Conservation (phyloP, 2,113 vertebrate species). For the Lycocorax pyrrhopterus region DNA sequence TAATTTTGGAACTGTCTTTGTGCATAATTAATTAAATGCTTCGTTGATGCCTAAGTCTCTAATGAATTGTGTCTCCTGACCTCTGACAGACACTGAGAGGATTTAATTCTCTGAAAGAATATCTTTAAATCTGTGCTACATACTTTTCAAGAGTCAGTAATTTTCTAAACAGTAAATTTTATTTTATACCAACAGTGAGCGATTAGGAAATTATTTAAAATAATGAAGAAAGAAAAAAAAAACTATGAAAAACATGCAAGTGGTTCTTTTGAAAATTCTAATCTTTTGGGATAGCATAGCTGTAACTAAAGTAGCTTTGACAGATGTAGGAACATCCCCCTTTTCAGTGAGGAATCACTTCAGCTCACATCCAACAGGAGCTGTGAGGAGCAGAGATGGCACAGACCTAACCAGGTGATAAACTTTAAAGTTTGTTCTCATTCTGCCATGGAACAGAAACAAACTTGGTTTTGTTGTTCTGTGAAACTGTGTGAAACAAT, state of each 20-base stretch:
- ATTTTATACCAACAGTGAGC: constrained; percentile 19
- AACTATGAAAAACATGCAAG: background rate
- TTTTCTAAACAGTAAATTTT: constrained; percentile 25
- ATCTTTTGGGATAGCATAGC: background rate
- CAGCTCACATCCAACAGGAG: background rate
- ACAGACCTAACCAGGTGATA: fast-evolving
- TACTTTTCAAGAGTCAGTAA: background rate
- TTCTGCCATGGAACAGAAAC: background rate
- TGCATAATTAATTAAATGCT: background rate
- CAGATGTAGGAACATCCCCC: background rate
- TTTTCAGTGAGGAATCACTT: background rate
- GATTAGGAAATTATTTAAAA: constrained; percentile 9
- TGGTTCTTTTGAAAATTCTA: background rate
- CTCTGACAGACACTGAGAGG: background rate
- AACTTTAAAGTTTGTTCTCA: background rate
- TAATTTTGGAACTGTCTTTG: background rate
- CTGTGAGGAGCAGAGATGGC: background rate
- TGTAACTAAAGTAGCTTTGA: background rate
- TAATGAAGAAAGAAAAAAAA: background rate
- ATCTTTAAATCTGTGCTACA: background rate
- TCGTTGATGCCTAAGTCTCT: background rate
- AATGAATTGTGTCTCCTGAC: constrained; percentile 21
- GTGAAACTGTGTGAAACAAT: background rate
- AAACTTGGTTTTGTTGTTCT: background rate
- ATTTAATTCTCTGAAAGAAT: background rate